A percentile compares a stretch with the other conserved stretches of the same genome.
Evolutionary conservation across 2,888 invertebrate species (phyloP).

Genomic region (Dicyrtomina minuta): DNA sequence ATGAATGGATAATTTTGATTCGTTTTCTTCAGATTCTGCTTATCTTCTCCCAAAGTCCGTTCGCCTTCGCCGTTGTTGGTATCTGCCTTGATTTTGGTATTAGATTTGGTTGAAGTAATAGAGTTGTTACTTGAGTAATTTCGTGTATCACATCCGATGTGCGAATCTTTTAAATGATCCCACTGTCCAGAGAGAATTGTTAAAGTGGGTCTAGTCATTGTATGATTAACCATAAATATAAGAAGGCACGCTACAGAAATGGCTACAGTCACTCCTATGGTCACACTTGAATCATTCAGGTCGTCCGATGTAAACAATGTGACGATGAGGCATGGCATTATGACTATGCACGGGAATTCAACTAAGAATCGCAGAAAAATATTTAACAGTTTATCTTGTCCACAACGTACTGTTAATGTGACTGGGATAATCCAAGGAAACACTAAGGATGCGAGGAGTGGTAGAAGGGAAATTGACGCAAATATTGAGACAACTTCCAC

Average conservation of each 20-base stretch:
- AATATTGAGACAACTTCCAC: slow-evolving; percentile 46
- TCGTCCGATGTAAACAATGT: slow-evolving; percentile 40
- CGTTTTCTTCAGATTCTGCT: no score
- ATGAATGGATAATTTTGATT: no score
- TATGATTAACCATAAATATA: slow-evolving; percentile 44
- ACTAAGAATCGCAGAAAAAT: slow-evolving; percentile 40
- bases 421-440: slow-evolving; percentile 49
- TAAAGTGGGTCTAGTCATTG: slow-evolving; percentile 45
- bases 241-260: slow-evolving; percentile 33
- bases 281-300: not conserved
- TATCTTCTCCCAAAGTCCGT: no score
- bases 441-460: slow-evolving; percentile 41
- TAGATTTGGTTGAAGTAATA: no score
- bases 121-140: no score
- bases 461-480: slow-evolving; percentile 41
- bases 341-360: slow-evolving; percentile 46
- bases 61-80: no score
- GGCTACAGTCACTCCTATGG: slow-evolving; percentile 20
- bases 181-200: slow-evolving; percentile 35
- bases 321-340: slow-evolving; percentile 37
- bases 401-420: slow-evolving; percentile 36
- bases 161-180: slow-evolving; percentile 38
- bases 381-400: slow-evolving; percentile 32
- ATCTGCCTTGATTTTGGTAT: no score
- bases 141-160: no score